These are phyloP conservation scores for Tetragnatha montana DNA, from an alignment of 2,888 invertebrate genomes.

Conservation along the genomic window DNA sequence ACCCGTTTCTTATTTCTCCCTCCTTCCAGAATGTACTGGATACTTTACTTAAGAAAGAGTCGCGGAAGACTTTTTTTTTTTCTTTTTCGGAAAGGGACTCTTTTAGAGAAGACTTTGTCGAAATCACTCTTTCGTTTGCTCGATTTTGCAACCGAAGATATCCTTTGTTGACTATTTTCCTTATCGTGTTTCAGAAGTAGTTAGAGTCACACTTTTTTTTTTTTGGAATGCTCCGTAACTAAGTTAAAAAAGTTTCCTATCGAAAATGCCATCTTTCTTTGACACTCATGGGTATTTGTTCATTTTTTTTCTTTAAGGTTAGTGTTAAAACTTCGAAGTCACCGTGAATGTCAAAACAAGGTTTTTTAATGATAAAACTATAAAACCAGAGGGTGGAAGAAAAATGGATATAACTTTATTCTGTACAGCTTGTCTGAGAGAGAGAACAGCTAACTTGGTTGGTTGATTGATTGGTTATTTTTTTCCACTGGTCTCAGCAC, in stretches of 20 bases:
- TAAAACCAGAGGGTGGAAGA: too few species aligned
- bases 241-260: not conserved
- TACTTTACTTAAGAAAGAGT: constrained; percentile 46
- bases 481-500: too few species aligned
- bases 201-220: not conserved
- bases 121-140: not conserved
- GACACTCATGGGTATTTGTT: not conserved
- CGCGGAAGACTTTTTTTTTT: constrained; percentile 2
- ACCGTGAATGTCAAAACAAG: too few species aligned
- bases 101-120: not conserved
- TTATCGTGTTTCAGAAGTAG: not conserved
- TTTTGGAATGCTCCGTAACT: not conserved
- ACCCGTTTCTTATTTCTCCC: not conserved
- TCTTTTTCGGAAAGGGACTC: not conserved
- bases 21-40: constrained; percentile 17
- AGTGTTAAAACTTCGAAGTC: too few species aligned
- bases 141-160: not conserved
- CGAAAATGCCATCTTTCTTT: not conserved
- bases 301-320: not conserved
- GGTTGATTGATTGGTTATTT: too few species aligned
- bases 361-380: too few species aligned
- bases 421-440: too few species aligned
- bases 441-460: too few species aligned
- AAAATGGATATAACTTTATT: too few species aligned
- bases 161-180: not conserved